Evolutionary conservation across 2,888 invertebrate genomes (phyloP), one percentile per base, ranked within the genome.

Genomic region (Drosophila eohydei): DNA sequence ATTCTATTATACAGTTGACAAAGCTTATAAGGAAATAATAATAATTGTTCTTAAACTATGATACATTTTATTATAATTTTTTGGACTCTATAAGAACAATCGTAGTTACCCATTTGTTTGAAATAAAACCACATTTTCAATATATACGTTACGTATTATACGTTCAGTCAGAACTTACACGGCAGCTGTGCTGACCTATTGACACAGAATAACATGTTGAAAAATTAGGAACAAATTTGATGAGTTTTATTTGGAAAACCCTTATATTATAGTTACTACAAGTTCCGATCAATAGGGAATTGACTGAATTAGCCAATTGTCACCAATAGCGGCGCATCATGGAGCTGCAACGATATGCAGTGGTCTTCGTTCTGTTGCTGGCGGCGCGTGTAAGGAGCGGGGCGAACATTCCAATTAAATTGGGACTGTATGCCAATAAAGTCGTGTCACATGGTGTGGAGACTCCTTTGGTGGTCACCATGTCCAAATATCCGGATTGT

Each of bases 381-480:
- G 9, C 30, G 34, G 2, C 32, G 9, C 0, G 0, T 11, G 26
- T 9, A 12, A 12, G 12, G 14, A 28, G 21, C 3, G 32, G 38
- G 1, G n/a, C n/a, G 3, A 3, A n/a, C 2, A 3, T 2, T 11
- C 3, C 16, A 1, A 4, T 16, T 16, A 3, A 40, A 16, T 30
- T 55, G 28, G 28, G 2, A 14, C 12, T 70, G 4, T 76, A 70
- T 46, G 34, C 28, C 1, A 76, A 48, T 21, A 0, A 0, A 0
- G 0, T 1, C 3, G 26, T 54, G 0, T 9, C 30, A 0, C 60
- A 60, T 4, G 81, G 78, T 6, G 6, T 14, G 43, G 0, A 2
- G 12, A 55, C 56, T 0, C 0, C 3, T 0, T 12, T 77, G 11
- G n/a, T 65, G 44, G 44, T 77, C 3, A 60, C 78, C 2, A 3